Base-by-base conservation (phyloP, 2,888 invertebrate species). In the Chymomyza caudatula region DNA sequence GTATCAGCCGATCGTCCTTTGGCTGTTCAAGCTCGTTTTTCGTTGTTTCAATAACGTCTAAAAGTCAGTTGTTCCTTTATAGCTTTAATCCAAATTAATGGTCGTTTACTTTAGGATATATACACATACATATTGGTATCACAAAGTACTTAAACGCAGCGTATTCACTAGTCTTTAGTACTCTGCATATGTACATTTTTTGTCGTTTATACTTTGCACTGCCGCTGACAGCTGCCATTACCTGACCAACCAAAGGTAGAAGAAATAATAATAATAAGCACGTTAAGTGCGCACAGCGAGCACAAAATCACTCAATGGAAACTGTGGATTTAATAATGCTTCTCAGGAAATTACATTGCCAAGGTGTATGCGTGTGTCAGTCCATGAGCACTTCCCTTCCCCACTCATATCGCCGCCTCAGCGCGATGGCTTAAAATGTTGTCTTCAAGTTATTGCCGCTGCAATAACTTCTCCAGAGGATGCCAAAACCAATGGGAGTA, bases 241-340 rank as follows among this genome's bases (percentile, higher is more conserved):
- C 70, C 70, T 71, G 70, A 58, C 71, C 70, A 71, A 44, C 62
- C 59, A 51, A 51, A 51, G 47, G 51, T 20, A 51, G 19, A 47
- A 47, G 15, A 47, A 15, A 25, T n/a, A 22, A 23, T 53, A 17
- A 25, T 53, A 53, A 53, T 53, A 53, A 53, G 53, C 53, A 53
- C 53, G 23, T 23, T 25, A 23, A 53, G 25, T 53, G 53, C 25
- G 13, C 6, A 15, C 53, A 53, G 25, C 23, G 53, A 20, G 53
- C 25, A 53, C 53, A 66, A 29, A 43, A 67, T 55, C 60, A 53
- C 57, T 52, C 66, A 71, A 58, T 65, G 62, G 67, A 69, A 84
- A 76, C 72, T 67, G 60, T 72, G 74, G 69, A 78, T 73, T 79
- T 74, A 71, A 81, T 81, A 74, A 74, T 69, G 67, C 72, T 70